phyloP scores from a whole-genome alignment of 2,797 vertebrate species.

The Aphelocoma californica region DNA sequence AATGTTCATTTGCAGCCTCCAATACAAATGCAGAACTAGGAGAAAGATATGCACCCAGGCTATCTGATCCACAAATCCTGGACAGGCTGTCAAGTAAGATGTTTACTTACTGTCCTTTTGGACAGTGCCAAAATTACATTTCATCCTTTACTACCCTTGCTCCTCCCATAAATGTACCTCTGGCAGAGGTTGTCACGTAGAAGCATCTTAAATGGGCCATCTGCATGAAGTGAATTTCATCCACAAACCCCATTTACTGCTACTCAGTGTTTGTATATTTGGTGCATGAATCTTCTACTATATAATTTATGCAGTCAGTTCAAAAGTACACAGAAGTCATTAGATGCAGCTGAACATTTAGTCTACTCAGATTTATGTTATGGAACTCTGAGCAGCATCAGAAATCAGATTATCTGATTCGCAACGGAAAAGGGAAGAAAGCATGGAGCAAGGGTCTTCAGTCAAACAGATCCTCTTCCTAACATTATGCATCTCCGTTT shows the following conservation, averaged over 20 bases:
- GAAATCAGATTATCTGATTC: neutral
- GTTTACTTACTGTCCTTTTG: neutral
- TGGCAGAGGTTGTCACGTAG: neutral
- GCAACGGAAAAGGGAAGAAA: neutral
- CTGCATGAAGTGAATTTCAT: conserved; percentile 19
- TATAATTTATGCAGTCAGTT: conserved; percentile 42
- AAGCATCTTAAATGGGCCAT: conserved; percentile 14
- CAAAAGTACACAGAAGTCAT: conserved; percentile 40
- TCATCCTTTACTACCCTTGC: neutral
- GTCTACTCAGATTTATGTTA: conserved; percentile 1
- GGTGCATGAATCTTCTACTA: conserved; percentile 10
- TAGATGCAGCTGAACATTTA: conserved; percentile 31
- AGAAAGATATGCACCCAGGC: neutral
- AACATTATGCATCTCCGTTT: neutral
- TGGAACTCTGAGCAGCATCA: conserved; percentile 1
- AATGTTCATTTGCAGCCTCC: neutral
- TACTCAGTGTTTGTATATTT: conserved; percentile 30
- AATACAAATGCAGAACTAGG: neutral
- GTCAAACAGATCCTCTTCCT: neutral
- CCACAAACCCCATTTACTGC: conserved; percentile 22
- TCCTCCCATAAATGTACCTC: neutral
- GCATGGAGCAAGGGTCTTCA: fast-evolving
- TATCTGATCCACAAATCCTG: neutral
- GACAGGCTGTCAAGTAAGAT: neutral
- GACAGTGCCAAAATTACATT: neutral